Percentiles rank a stretch among this genome's conserved stretches.
Conservation (phyloP, 2,888 invertebrate genomes). For the Zeuzera pyrina region DNA sequence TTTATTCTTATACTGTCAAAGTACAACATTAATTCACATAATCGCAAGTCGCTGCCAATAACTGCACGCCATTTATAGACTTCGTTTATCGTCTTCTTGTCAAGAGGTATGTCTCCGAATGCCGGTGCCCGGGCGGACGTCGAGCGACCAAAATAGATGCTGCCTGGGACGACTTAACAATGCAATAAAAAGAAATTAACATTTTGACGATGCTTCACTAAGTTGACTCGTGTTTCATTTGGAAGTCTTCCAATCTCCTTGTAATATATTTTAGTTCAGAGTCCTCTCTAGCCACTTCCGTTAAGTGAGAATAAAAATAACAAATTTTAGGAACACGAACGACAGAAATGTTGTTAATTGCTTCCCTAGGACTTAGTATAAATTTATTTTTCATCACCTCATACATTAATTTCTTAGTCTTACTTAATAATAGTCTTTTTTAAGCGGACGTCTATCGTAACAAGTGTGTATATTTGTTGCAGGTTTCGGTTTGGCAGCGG, state of each 20-base stretch:
- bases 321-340: conserved; percentile 30
- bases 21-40: too few relatives aligned
- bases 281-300: conserved; percentile 57
- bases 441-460: too few relatives aligned
- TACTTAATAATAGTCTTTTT: too few relatives aligned
- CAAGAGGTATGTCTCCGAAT: conserved; percentile 56
- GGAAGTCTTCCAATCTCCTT: conserved; percentile 60
- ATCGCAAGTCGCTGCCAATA: conserved; percentile 37
- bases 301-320: conserved; percentile 60
- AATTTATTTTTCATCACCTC: too few relatives aligned
- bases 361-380: too few relatives aligned
- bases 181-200: conserved; percentile 73
- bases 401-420: too few relatives aligned
- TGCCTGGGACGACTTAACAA: conserved; percentile 67
- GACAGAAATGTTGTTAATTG: conserved; percentile 45
- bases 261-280: conserved; percentile 52
- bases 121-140: conserved; percentile 57
- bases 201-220: conserved; percentile 59
- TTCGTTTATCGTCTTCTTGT: conserved; percentile 65
- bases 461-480: conserved; percentile 32
- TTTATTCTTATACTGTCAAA: too few relatives aligned
- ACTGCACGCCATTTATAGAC: conserved; percentile 62
- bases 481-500: conserved; percentile 62
- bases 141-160: conserved; percentile 63
- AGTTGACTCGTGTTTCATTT: conserved; percentile 70